phyloP scores from a whole-genome alignment of 2,888 invertebrate species.

The Halictus quadricinctus region DNA sequence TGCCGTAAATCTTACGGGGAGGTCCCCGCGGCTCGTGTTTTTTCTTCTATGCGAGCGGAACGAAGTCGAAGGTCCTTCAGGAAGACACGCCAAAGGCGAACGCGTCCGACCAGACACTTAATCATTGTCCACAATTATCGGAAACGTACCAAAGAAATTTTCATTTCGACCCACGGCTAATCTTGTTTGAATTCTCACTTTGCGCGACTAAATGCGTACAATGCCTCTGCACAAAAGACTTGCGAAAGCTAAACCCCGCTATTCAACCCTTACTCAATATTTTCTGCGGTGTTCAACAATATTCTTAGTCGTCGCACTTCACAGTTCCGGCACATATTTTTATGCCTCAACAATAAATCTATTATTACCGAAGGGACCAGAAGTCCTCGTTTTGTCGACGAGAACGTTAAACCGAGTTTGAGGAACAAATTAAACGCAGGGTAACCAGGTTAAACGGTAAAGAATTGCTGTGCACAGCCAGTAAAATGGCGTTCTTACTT shows the following conservation, averaged over 20 bases:
- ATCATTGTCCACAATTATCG: constrained; percentile 32
- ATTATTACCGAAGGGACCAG: neutral
- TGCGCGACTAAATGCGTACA: no score
- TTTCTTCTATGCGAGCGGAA: constrained; percentile 51
- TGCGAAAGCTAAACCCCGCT: neutral
- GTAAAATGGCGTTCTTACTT: neutral
- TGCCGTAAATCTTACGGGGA: constrained; percentile 71
- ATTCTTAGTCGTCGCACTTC: neutral
- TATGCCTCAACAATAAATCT: neutral
- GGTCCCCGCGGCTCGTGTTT: constrained; percentile 50
- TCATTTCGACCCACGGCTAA: neutral
- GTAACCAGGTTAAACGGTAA: neutral
- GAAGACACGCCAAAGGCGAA: constrained; percentile 32
- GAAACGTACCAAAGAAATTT: neutral
- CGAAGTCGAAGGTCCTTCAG: constrained; percentile 33
- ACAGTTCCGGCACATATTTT: neutral
- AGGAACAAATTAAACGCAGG: neutral
- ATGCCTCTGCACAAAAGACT: neutral
- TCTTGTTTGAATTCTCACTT: neutral
- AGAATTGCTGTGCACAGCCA: neutral
- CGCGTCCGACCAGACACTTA: neutral
- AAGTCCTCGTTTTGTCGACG: no score
- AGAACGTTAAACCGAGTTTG: neutral
- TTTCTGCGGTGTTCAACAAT: neutral
- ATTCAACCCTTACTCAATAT: neutral